Percentiles rank a stretch among this genome's conserved stretches.
These are phyloP conservation scores for Hyperoplus immaculatus DNA, from an alignment of 2,797 vertebrate species.

Conservation along the genomic window DNA sequence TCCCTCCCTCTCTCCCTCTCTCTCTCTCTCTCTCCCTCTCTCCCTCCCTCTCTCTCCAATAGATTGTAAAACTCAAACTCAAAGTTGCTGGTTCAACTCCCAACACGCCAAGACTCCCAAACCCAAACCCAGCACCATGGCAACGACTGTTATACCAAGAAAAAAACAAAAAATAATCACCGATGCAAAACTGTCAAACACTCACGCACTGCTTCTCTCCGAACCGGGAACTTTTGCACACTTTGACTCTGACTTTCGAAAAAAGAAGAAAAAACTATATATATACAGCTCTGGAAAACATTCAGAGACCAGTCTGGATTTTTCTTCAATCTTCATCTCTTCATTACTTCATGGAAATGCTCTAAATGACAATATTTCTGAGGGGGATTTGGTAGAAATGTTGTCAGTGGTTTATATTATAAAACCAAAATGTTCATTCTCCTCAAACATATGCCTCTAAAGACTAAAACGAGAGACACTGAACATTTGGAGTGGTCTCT, in stretches of 20 bases:
- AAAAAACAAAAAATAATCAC: slow-evolving; percentile 61
- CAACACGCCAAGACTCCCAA: slow-evolving; percentile 25
- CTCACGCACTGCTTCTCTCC: slow-evolving; percentile 69
- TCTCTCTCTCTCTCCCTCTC: neutral
- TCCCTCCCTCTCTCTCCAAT: neutral
- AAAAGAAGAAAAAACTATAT: neutral
- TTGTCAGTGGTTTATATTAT: too few relatives aligned
- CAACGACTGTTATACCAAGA: slow-evolving; percentile 91
- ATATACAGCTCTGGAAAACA: too few relatives aligned
- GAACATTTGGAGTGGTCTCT: too few relatives aligned
- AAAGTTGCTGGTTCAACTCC: slow-evolving; percentile 79
- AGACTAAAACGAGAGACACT: too few relatives aligned
- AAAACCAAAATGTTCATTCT: too few relatives aligned
- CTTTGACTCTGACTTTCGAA: slow-evolving; percentile 37
- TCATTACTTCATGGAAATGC: too few relatives aligned
- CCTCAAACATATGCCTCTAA: too few relatives aligned
- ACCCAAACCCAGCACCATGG: slow-evolving; percentile 69
- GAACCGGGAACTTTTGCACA: slow-evolving; percentile 69
- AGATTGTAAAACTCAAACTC: slow-evolving; percentile 56
- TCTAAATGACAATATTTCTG: too few relatives aligned
- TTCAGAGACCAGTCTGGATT: too few relatives aligned
- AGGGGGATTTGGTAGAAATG: too few relatives aligned
- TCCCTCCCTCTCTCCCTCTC: too few relatives aligned
- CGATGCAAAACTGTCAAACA: slow-evolving; percentile 79
- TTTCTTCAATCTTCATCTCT: too few relatives aligned